Conservation (phyloP, 2,113 vertebrate genomes). For the Neofelis nebulosa region DNA sequence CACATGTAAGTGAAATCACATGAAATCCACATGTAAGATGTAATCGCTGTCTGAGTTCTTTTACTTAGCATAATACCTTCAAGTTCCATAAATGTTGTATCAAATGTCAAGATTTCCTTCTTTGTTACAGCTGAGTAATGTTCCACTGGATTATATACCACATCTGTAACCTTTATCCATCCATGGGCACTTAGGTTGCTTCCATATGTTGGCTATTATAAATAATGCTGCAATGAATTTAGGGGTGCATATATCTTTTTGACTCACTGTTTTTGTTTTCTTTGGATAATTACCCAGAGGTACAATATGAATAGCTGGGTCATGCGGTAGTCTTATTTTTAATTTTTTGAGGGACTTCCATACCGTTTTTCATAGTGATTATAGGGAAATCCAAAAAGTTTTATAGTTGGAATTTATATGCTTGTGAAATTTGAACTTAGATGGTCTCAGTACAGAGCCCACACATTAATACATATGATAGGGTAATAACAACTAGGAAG, state of each 20-base stretch:
- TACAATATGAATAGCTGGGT: background rate
- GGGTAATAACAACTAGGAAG: background rate
- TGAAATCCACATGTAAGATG: background rate
- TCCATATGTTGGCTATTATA: background rate
- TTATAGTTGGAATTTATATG: background rate
- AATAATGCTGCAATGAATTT: background rate
- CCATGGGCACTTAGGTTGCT: background rate
- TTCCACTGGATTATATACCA: background rate
- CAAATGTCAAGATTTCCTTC: background rate
- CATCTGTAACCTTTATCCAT: background rate
- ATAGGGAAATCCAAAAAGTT: background rate
- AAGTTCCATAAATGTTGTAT: background rate
- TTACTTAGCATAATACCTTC: background rate
- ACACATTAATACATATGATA: background rate
- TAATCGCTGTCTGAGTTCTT: background rate
- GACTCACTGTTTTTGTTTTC: background rate
- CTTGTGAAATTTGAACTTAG: constrained; percentile 21
- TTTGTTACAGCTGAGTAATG: background rate
- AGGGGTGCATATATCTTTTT: background rate
- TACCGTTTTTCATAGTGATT: background rate
- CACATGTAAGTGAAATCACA: background rate
- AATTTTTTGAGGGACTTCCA: background rate
- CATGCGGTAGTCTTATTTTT: background rate
- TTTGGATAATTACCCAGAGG: background rate
- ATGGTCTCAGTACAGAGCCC: background rate